Evolutionary conservation across 2,113 vertebrate species (phyloP).

Genomic region (Pseudorectes ferrugineus): DNA sequence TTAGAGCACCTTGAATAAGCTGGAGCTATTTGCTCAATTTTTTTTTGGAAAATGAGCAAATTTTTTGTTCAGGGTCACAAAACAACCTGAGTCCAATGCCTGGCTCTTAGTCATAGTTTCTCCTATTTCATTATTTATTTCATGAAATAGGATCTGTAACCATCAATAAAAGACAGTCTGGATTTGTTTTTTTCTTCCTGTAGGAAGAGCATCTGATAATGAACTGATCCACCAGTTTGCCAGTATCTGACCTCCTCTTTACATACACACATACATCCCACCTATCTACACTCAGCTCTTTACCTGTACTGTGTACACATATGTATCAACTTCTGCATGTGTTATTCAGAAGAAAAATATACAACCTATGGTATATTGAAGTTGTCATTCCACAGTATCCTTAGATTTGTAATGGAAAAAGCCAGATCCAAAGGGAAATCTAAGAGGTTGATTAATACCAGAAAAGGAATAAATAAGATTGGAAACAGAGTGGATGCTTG

Average conservation of each 20-base stretch:
- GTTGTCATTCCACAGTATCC: background rate
- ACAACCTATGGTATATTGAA: background rate
- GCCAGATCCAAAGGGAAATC: slow-evolving; percentile 17
- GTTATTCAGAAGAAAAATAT: background rate
- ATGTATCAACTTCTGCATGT: background rate
- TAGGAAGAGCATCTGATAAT: background rate
- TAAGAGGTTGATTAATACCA: slow-evolving; percentile 45
- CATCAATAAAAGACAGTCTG: background rate
- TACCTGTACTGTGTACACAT: background rate
- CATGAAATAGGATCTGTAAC: background rate
- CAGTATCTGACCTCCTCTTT: background rate
- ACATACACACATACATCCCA: background rate
- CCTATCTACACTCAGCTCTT: background rate
- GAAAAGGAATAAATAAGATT: slow-evolving; percentile 50
- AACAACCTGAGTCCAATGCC: background rate
- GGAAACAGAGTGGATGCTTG: slow-evolving; percentile 32
- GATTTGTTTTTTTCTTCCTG: background rate
- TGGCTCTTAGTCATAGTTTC: background rate
- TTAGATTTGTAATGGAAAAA: slow-evolving; percentile 50
- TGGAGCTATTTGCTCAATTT: background rate
- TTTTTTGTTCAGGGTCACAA: background rate
- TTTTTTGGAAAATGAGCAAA: background rate
- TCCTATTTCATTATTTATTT: background rate
- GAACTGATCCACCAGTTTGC: background rate
- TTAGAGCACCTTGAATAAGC: background rate